Conservation (phyloP, 30 jellyfish, hydroid and myxozoan species). For the Sanderia malayensis region DNA sequence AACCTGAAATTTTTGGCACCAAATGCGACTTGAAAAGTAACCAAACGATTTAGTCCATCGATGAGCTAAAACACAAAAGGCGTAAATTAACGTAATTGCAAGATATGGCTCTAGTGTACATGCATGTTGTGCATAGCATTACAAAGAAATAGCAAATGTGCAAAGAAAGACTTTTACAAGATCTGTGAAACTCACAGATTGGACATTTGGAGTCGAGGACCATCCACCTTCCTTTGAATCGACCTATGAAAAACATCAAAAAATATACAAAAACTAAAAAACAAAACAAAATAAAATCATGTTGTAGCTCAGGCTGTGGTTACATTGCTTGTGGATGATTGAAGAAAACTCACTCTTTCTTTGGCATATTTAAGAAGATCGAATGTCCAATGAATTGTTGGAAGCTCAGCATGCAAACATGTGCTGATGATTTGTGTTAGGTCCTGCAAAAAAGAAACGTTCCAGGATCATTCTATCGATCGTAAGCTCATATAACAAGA, state of each 20-base stretch:
- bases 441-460: slow-evolving; percentile 65
- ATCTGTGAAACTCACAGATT: slow-evolving; percentile 35
- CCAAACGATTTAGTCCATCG: slow-evolving; percentile 93
- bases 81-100: too few relatives aligned
- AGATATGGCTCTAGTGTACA: too few relatives aligned
- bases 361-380: slow-evolving; percentile 90
- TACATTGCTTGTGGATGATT: too few relatives aligned
- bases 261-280: too few relatives aligned
- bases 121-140: too few relatives aligned
- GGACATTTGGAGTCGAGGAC: slow-evolving; percentile 47
- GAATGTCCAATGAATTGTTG: slow-evolving; percentile 83
- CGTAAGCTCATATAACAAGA: too few relatives aligned
- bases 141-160: too few relatives aligned
- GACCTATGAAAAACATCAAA: slow-evolving; percentile 13
- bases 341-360: slow-evolving; percentile 65
- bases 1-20: slow-evolving; percentile 90
- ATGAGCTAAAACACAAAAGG: slow-evolving; percentile 49
- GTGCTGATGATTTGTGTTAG: slow-evolving; percentile 71
- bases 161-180: too few relatives aligned
- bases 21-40: slow-evolving; percentile 96
- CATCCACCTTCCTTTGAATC: slow-evolving; percentile 46
- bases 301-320: too few relatives aligned
- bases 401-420: slow-evolving; percentile 83
- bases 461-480: too few relatives aligned
- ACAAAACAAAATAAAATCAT: too few relatives aligned